Percentiles rank a stretch among this genome's conserved stretches.
Evolutionary conservation across 2,888 invertebrate genomes (phyloP).

Genomic region (Iphiclides podalirius): DNA sequence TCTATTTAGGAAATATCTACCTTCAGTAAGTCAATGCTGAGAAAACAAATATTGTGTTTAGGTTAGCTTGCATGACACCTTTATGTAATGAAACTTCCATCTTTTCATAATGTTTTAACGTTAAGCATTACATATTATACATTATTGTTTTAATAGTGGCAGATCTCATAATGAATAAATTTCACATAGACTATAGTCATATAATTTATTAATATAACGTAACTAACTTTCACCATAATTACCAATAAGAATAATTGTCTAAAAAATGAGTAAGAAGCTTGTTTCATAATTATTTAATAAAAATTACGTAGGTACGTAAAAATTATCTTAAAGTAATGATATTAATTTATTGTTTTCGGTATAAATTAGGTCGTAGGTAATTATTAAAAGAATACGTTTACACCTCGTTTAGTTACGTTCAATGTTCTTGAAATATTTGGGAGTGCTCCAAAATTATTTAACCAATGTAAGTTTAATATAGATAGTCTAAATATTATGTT

Average conservation of each 20-base stretch:
- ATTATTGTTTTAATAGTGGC: too few species aligned
- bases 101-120: neutral
- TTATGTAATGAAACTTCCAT: conserved; percentile 12
- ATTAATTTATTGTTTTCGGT: too few species aligned
- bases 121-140: too few species aligned
- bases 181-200: too few species aligned
- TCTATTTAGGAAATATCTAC: neutral
- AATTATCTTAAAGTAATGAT: too few species aligned
- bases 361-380: neutral
- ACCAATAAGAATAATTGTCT: neutral
- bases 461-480: conserved; percentile 18
- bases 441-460: conserved; percentile 26
- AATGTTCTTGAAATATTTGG: conserved; percentile 20
- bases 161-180: too few species aligned
- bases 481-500: conserved; percentile 15
- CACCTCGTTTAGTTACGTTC: too few species aligned
- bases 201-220: neutral
- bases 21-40: conserved; percentile 2
- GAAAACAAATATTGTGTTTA: conserved; percentile 4
- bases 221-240: neutral
- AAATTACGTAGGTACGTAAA: too few species aligned
- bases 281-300: too few species aligned
- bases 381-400: neutral
- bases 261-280: too few species aligned
- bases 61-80: conserved; percentile 13